Conservation (phyloP, 2,888 invertebrate species). For the Quadroppia sp. region DNA sequence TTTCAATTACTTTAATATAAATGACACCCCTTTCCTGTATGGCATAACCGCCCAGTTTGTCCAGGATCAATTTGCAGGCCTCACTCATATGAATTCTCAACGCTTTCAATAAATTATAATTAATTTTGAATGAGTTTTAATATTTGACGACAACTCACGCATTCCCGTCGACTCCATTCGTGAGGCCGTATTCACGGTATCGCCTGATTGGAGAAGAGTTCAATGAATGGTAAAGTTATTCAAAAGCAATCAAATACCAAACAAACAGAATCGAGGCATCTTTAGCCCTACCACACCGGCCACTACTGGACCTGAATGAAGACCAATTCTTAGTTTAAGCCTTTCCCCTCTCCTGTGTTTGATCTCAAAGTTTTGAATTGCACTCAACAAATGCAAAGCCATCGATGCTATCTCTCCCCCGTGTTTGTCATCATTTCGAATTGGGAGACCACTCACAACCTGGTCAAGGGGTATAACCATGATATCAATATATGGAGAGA, state of each 20-base stretch:
- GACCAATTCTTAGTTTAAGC: constrained; percentile 83
- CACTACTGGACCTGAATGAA: constrained; percentile 65
- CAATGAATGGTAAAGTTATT: neutral
- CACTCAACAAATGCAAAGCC: constrained; percentile 77
- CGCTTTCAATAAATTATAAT: too few relatives aligned
- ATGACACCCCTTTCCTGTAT: too few relatives aligned
- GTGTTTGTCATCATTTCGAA: constrained; percentile 80
- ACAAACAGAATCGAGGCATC: constrained; percentile 54
- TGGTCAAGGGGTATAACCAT: too few relatives aligned
- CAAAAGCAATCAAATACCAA: constrained; percentile 53
- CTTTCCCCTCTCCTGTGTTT: constrained; percentile 83
- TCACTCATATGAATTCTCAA: too few relatives aligned
- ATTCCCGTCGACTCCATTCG: neutral
- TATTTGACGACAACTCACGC: too few relatives aligned
- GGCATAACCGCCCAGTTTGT: too few relatives aligned
- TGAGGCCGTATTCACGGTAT: constrained; percentile 55
- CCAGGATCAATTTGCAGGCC: too few relatives aligned
- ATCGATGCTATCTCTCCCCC: constrained; percentile 88
- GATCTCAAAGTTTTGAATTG: constrained; percentile 81
- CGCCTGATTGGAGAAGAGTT: constrained; percentile 41
- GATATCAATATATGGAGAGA: too few relatives aligned
- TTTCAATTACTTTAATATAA: too few relatives aligned
- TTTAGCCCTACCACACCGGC: constrained; percentile 56
- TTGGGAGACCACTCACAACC: constrained; percentile 75
- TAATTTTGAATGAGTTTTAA: too few relatives aligned